These are phyloP conservation scores for Hyposoter dolosus DNA, from an alignment of 2,888 invertebrate genomes.

Conservation along the genomic window DNA sequence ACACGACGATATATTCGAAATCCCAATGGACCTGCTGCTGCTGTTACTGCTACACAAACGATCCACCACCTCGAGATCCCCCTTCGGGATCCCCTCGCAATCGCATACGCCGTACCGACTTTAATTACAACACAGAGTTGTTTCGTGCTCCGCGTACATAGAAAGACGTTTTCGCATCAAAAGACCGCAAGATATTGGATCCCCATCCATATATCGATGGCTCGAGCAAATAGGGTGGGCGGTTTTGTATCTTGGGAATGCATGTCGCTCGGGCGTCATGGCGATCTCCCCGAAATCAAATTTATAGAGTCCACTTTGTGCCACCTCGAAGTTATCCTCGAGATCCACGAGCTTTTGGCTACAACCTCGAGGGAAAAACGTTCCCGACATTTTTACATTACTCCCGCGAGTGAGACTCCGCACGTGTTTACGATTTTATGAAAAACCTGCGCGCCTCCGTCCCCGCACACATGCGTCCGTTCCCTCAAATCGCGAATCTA, in stretches of 20 bases:
- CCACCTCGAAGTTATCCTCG: conserved; percentile 26
- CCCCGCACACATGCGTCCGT: conserved; percentile 17
- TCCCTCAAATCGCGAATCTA: conserved; percentile 46
- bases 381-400: conserved; percentile 37
- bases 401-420: not conserved
- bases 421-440: conserved; percentile 59
- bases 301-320: conserved; percentile 64
- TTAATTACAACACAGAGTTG: conserved; percentile 73
- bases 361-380: conserved; percentile 51
- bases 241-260: conserved; percentile 46
- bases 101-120: conserved; percentile 69
- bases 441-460: conserved; percentile 51
- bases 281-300: conserved; percentile 57
- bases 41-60: conserved; percentile 42
- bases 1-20: conserved; percentile 55
- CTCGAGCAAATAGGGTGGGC: conserved; percentile 46
- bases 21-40: conserved; percentile 66
- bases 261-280: conserved; percentile 39
- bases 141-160: conserved; percentile 27
- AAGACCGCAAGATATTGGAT: conserved; percentile 72
- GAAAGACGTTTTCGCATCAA: conserved; percentile 54
- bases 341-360: conserved; percentile 27
- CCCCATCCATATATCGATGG: conserved; percentile 20
- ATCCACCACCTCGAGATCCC: conserved; percentile 68
- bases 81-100: conserved; percentile 65